Evolutionary conservation across 2,113 vertebrate species (phyloP).

Genomic region (Eulacestoma nigropectus): DNA sequence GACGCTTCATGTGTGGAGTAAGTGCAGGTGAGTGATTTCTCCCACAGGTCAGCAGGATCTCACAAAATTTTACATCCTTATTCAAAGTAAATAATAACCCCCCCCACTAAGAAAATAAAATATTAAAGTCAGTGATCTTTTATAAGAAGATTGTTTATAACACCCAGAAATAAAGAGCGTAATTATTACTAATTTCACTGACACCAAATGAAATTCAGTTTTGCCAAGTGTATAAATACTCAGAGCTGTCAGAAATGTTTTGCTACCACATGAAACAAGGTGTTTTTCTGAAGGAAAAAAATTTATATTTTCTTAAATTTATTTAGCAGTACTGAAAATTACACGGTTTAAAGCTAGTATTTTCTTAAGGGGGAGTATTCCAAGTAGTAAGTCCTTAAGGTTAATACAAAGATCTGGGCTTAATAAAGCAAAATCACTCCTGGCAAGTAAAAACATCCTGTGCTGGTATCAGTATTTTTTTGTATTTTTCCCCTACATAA

Average conservation of each 20-base stretch:
- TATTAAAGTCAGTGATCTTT: not conserved
- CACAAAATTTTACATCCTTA: not conserved
- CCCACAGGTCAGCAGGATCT: not conserved
- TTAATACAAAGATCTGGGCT: not conserved
- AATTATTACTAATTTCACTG: not conserved
- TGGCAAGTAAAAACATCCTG: not conserved
- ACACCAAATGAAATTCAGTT: not conserved
- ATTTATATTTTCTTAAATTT: not conserved
- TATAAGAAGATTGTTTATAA: not conserved
- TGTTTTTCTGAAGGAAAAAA: not conserved
- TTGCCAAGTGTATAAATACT: not conserved
- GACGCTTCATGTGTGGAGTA: constrained; percentile 76
- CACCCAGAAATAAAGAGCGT: not conserved
- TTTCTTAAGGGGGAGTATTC: not conserved
- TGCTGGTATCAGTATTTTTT: not conserved
- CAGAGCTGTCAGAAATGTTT: not conserved
- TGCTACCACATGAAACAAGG: not conserved
- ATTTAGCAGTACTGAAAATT: not conserved
- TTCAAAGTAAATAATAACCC: not conserved
- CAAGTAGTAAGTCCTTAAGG: not conserved
- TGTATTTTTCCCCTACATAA: not conserved
- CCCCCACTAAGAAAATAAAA: not conserved
- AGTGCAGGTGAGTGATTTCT: constrained; percentile 66
- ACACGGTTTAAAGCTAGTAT: not conserved
- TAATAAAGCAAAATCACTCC: not conserved